Evolutionary conservation across 2,797 vertebrate species (phyloP).

Genomic region (Notamacropus eugenii): DNA sequence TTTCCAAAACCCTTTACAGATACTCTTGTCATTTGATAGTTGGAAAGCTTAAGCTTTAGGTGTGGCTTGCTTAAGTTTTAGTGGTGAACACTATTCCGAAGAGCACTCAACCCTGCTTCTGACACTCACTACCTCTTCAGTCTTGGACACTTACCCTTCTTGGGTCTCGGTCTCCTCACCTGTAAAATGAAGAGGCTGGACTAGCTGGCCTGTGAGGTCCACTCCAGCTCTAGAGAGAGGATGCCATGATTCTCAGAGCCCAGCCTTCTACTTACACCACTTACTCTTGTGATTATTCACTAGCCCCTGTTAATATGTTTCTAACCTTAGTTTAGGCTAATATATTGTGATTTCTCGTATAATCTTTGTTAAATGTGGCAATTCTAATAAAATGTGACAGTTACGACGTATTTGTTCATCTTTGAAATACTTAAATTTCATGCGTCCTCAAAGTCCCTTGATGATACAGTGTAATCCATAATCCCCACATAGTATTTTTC

Average conservation of each 20-base stretch:
- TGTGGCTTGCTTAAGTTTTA: background rate
- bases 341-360: background rate
- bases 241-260: background rate
- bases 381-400: constrained; percentile 37
- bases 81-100: background rate
- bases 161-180: background rate
- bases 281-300: background rate
- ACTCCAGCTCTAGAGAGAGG: constrained; percentile 9
- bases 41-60: background rate
- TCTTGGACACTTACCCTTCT: background rate
- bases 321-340: background rate
- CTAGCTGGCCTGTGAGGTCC: background rate
- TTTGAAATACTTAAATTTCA: background rate
- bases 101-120: background rate
- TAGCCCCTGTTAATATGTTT: background rate
- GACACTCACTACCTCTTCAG: background rate
- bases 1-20: background rate
- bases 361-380: background rate
- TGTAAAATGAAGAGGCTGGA: background rate
- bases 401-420: constrained; percentile 16
- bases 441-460: background rate
- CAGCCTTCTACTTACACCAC: background rate
- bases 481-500: background rate
- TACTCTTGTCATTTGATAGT: background rate
- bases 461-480: background rate